These are phyloP conservation scores for Mnemiopsis leidyi DNA, from an alignment of 37 sponge, comb jelly and placozoan species.

Conservation along the genomic window DNA sequence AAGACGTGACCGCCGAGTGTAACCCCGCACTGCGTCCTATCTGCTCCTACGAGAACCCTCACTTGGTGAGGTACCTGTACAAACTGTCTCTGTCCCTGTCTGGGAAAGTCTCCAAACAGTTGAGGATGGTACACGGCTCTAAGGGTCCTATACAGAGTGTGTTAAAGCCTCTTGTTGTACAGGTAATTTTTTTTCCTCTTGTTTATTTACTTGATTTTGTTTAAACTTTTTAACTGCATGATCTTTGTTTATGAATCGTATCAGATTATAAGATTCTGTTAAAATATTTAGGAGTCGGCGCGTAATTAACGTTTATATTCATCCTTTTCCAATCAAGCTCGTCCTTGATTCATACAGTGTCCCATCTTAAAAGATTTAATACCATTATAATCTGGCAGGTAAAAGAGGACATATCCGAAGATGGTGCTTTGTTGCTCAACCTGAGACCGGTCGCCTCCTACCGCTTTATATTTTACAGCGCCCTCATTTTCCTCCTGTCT, in stretches of 20 bases:
- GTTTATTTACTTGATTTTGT: no score
- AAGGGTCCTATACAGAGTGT: slow-evolving; percentile 33
- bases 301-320: no score
- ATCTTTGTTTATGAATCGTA: no score
- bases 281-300: no score
- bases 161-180: slow-evolving; percentile 17
- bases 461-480: slow-evolving; percentile 43
- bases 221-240: no score
- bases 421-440: slow-evolving; percentile 46
- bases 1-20: slow-evolving; percentile 46
- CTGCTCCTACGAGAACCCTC: slow-evolving; percentile 65
- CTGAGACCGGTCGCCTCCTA: slow-evolving; percentile 58
- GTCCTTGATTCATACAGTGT: no score
- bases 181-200: slow-evolving; percentile 4
- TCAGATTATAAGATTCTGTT: no score
- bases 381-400: no score
- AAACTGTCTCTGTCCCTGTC: slow-evolving; percentile 42
- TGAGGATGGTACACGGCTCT: neutral
- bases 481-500: slow-evolving; percentile 43
- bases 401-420: slow-evolving; percentile 60
- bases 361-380: no score
- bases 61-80: slow-evolving; percentile 30
- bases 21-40: slow-evolving; percentile 62
- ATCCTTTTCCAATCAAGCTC: no score
- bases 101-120: neutral